These are phyloP conservation scores for Fundulus diaphanus DNA, from an alignment of 2,797 vertebrate genomes.

Conservation along the genomic window DNA sequence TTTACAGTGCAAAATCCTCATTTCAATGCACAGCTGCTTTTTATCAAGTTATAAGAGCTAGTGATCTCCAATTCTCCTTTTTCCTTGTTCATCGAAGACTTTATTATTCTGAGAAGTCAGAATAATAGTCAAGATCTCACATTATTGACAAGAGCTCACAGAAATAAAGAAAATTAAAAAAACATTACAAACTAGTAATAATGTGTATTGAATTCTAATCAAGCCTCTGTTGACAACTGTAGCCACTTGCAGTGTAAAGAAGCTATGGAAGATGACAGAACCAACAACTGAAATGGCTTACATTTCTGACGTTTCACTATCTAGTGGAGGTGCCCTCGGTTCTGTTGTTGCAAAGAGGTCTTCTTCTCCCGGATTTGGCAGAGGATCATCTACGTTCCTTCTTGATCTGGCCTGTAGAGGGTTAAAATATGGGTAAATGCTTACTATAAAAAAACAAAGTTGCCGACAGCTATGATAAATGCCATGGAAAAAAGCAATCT, in stretches of 20 bases:
- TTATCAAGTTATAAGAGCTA: conserved; percentile 15
- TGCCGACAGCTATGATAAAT: conserved; percentile 10
- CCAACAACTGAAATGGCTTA: conserved; percentile 39
- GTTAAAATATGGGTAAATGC: neutral
- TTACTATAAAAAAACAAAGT: conserved; percentile 7
- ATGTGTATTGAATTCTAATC: too few species aligned
- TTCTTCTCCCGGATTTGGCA: conserved; percentile 64
- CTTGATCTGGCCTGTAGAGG: conserved; percentile 74
- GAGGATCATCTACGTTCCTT: conserved; percentile 55
- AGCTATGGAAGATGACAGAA: neutral
- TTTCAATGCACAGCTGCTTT: conserved; percentile 11
- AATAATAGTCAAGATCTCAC: neutral
- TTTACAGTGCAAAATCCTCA: conserved; percentile 1
- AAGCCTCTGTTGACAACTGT: neutral
- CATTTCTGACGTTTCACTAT: conserved; percentile 78
- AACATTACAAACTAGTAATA: neutral
- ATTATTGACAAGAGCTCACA: neutral
- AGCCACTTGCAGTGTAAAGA: neutral
- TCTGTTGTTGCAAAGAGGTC: conserved; percentile 69
- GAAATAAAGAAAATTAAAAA: neutral
- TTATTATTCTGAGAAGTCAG: neutral
- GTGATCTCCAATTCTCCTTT: neutral
- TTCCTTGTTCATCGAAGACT: conserved; percentile 1
- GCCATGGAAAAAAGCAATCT: conserved; percentile 1
- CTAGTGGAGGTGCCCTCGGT: conserved; percentile 62